Evolutionary conservation across 2,113 vertebrate species (phyloP).

Genomic region (Notothenia rossii): DNA sequence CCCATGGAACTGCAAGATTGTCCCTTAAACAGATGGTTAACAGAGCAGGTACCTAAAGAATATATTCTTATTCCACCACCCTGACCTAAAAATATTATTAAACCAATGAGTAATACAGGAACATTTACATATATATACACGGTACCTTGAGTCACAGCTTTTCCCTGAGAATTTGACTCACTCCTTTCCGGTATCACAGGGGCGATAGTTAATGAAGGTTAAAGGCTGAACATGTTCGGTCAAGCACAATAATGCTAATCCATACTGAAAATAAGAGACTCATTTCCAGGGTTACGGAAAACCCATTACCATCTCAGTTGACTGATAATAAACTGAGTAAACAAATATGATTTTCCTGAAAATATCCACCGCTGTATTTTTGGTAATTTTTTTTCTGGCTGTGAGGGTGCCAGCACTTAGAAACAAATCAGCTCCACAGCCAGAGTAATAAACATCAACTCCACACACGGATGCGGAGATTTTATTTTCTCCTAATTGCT

Average conservation of each 20-base stretch:
- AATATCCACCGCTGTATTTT: constrained; percentile 1
- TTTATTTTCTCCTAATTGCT: constrained; percentile 61
- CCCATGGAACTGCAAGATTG: not conserved
- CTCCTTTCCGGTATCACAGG: constrained; percentile 20
- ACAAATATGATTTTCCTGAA: constrained; percentile 31
- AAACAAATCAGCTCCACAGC: constrained; percentile 44
- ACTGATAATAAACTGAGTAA: constrained; percentile 12
- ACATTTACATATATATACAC: not conserved
- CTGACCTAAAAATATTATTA: not conserved
- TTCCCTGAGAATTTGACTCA: constrained; percentile 3
- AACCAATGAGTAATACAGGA: not conserved
- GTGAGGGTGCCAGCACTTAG: not conserved
- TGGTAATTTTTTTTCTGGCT: not conserved
- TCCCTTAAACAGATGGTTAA: not conserved
- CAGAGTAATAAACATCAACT: constrained; percentile 48
- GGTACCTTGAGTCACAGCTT: constrained; percentile 24
- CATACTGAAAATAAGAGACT: not conserved
- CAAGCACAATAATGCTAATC: constrained; percentile 1
- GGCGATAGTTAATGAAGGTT: constrained; percentile 8
- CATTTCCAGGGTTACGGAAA: not conserved
- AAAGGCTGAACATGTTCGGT: not conserved
- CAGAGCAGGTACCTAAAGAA: not conserved
- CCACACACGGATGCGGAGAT: constrained; percentile 29
- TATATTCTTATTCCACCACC: not conserved
- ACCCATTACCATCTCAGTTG: constrained; percentile 1